These are phyloP conservation scores for Amphipyra tragopoginis DNA, from an alignment of 2,888 invertebrate species.

Conservation along the genomic window DNA sequence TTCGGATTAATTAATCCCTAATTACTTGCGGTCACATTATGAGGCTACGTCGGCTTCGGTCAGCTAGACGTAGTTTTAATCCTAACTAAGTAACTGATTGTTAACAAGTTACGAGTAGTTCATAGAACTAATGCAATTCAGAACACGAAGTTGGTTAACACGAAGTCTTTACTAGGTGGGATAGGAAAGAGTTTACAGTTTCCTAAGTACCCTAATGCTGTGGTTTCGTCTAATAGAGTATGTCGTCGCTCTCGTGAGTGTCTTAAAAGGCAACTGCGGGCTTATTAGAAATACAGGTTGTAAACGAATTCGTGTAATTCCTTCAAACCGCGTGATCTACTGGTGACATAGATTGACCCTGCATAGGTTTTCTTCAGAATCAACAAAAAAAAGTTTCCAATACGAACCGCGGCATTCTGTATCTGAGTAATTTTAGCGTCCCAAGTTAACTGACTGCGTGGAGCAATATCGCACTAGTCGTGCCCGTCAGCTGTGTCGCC, in stretches of 20 bases:
- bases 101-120: slow-evolving; percentile 37
- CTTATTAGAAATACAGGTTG: no score
- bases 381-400: no score
- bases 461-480: no score
- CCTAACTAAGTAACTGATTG: slow-evolving; percentile 33
- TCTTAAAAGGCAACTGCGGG: slow-evolving; percentile 2
- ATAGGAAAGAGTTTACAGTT: slow-evolving; percentile 33
- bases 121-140: slow-evolving; percentile 37
- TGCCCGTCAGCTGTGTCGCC: no score
- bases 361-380: no score
- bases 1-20: slow-evolving; percentile 37
- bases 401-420: no score
- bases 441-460: no score
- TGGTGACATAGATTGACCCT: no score
- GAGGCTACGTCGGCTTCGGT: slow-evolving; percentile 1
- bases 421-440: no score
- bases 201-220: slow-evolving; percentile 18
- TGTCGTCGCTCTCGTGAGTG: background rate
- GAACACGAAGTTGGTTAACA: slow-evolving; percentile 31
- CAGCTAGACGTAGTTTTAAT: slow-evolving; percentile 28
- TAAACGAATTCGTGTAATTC: no score
- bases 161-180: slow-evolving; percentile 21
- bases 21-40: slow-evolving; percentile 35
- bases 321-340: no score
- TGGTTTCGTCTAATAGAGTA: background rate